Percentiles rank a stretch among this genome's conserved stretches.
phyloP scores from a whole-genome alignment of 53 echinoderm and acorn worm species.

The Astropecten irregularis region DNA sequence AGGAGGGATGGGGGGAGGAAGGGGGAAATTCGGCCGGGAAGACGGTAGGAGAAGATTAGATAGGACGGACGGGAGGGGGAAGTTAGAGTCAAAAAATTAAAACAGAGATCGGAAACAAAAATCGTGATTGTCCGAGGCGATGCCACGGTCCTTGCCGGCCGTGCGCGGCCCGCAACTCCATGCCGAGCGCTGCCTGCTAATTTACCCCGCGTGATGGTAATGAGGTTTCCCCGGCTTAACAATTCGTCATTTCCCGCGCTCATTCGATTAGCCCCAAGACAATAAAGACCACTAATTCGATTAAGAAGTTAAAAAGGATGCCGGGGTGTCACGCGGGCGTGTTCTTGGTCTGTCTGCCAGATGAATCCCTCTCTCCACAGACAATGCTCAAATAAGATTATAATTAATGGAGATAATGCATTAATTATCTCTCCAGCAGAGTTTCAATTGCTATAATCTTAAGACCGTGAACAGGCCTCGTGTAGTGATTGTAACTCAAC shows the following conservation, averaged over 20 bases:
- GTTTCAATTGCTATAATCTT: no score
- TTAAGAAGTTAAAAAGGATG: neutral
- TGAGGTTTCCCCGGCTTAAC: neutral
- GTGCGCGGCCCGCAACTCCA: neutral
- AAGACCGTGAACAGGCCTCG: no score
- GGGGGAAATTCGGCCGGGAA: neutral
- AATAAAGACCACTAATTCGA: constrained; percentile 6
- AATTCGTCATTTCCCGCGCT: constrained; percentile 1
- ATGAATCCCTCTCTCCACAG: no score
- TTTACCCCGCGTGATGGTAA: neutral
- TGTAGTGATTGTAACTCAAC: no score
- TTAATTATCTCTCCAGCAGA: neutral
- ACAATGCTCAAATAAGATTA: constrained; percentile 6
- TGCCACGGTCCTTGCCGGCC: no score
- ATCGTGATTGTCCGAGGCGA: no score
- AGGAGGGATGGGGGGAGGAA: neutral
- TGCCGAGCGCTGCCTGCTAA: neutral
- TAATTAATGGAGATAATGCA: neutral
- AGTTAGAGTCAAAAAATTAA: no score
- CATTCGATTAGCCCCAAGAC: constrained; percentile 7
- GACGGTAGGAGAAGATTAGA: no score
- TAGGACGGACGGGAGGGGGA: no score
- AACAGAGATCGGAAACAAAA: no score
- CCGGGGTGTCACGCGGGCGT: neutral
- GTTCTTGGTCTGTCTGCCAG: no score